These are phyloP conservation scores for Phyllopteryx taeniolatus DNA, from an alignment of 2,113 vertebrate species.

Conservation along the genomic window DNA sequence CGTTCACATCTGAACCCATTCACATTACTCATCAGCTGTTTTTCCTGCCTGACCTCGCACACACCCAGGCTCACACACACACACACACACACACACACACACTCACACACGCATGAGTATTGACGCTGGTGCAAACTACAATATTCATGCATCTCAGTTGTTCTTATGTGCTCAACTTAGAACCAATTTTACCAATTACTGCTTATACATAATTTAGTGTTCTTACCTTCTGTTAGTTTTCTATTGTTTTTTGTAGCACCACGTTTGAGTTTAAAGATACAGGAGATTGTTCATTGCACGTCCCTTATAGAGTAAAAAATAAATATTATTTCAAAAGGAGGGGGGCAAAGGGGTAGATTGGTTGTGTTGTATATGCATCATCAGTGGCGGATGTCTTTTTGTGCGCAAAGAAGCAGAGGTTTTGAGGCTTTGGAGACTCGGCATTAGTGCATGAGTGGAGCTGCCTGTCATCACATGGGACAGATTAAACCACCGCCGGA, in stretches of 20 bases:
- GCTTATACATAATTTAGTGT: slow-evolving; percentile 52
- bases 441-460: slow-evolving; percentile 19
- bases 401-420: slow-evolving; percentile 47
- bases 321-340: slow-evolving; percentile 5
- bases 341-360: slow-evolving; percentile 14
- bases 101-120: slow-evolving; percentile 14
- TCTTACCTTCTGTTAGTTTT: slow-evolving; percentile 33
- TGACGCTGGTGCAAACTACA: slow-evolving; percentile 41
- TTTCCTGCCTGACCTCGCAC: slow-evolving; percentile 58
- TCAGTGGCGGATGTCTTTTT: slow-evolving; percentile 52
- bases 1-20: slow-evolving; percentile 65
- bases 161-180: slow-evolving; percentile 47
- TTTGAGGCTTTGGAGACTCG: slow-evolving; percentile 36
- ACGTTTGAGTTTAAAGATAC: not conserved
- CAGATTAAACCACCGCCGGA: slow-evolving; percentile 66
- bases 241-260: slow-evolving; percentile 16
- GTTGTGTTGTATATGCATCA: slow-evolving; percentile 42
- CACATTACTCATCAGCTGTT: slow-evolving; percentile 71
- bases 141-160: slow-evolving; percentile 59
- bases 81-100: slow-evolving; percentile 11
- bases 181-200: slow-evolving; percentile 56
- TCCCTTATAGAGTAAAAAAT: not conserved
- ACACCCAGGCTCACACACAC: slow-evolving; percentile 17
- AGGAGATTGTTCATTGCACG: not conserved
- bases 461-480: slow-evolving; percentile 50